A percentile compares a stretch with the other conserved stretches of the same genome.
phyloP scores from a whole-genome alignment of 2,888 invertebrate species.

The Pachliopta kotzebuea region DNA sequence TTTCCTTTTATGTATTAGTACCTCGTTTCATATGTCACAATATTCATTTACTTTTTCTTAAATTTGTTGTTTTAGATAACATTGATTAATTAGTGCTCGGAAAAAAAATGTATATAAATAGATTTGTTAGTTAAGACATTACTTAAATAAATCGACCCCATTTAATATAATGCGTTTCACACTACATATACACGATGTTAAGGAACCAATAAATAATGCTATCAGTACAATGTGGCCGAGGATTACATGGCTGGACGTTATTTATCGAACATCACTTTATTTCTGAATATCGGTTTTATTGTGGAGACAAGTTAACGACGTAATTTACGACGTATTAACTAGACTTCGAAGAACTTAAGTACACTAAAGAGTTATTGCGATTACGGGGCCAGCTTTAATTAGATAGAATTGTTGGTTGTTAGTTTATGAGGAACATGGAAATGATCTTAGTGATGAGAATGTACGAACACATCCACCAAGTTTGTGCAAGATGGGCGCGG shows the following conservation, averaged over 20 bases:
- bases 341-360: conserved; percentile 19
- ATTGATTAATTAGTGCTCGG: neutral
- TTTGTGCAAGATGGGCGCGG: conserved; percentile 12
- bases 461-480: conserved; percentile 6
- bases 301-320: conserved; percentile 25
- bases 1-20: neutral
- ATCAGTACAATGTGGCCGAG: conserved; percentile 18
- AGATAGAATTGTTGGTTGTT: conserved; percentile 20
- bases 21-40: neutral
- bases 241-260: conserved; percentile 29
- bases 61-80: neutral
- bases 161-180: conserved; percentile 15
- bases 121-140: conserved; percentile 8
- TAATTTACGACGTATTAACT: conserved; percentile 28
- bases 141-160: conserved; percentile 25
- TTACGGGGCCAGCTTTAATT: conserved; percentile 21
- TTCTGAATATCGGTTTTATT: conserved; percentile 24
- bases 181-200: conserved; percentile 10
- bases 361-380: conserved; percentile 18
- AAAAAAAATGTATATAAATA: neutral
- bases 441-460: conserved; percentile 21
- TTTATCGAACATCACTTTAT: conserved; percentile 30
- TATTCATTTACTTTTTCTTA: neutral
- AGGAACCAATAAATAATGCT: conserved; percentile 26
- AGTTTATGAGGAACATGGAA: conserved; percentile 27